phyloP scores from a whole-genome alignment of 1,140 invertebrate species.

The Sitobion miscanthi region DNA sequence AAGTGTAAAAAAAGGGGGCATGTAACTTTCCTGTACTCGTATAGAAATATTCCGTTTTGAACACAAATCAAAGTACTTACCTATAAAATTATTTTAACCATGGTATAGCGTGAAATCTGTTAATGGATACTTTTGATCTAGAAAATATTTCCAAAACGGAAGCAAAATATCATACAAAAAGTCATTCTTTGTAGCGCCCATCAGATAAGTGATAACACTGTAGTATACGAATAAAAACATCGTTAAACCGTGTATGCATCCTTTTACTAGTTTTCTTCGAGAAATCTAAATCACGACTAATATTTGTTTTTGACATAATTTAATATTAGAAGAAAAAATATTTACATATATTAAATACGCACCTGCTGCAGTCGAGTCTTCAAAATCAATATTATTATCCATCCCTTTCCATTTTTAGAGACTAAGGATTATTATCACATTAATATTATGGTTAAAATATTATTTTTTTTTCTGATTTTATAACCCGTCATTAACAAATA shows the following conservation, averaged over 20 bases:
- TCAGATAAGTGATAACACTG: not conserved
- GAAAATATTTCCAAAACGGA: not conserved
- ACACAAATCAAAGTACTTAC: not conserved
- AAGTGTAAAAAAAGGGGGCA: not conserved
- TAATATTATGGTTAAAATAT: too few relatives aligned
- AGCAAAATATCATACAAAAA: not conserved
- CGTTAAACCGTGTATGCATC: not conserved
- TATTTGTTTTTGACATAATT: not conserved
- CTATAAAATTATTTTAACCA: not conserved
- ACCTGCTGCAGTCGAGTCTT: too few relatives aligned
- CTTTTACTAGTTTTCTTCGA: not conserved
- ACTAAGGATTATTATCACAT: too few relatives aligned
- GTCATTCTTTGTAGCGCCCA: not conserved
- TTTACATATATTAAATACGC: not conserved
- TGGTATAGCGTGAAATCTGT: not conserved
- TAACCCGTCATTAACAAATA: too few relatives aligned
- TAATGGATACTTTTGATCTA: not conserved
- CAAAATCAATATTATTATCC: too few relatives aligned
- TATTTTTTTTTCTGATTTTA: too few relatives aligned
- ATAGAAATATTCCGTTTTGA: not conserved
- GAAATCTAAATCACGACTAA: not conserved
- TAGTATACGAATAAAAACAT: not conserved
- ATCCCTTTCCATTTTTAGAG: too few relatives aligned
- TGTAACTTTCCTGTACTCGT: not conserved
- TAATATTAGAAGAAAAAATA: not conserved